Evolutionary conservation across 1,140 invertebrate genomes (phyloP), one percentile per base, ranked within the genome.

Genomic region (Psilanteris sp.): DNA sequence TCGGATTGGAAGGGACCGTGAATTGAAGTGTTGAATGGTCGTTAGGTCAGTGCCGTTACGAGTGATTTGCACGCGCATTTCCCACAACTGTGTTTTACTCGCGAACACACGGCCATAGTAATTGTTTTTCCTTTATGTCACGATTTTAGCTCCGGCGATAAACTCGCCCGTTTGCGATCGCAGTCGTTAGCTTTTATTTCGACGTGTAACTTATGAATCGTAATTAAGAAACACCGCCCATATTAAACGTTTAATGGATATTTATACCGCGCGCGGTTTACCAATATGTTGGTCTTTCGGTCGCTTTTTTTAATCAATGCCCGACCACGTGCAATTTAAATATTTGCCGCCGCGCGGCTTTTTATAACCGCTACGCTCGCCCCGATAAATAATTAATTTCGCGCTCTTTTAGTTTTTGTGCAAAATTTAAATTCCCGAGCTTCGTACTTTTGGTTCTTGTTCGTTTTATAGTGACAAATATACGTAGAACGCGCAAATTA

Each of bases 51-150:
- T 11, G 64, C 64, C 27, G 64, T 68, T 50, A 68, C 41, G 64
- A 68, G 52, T 59, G 64, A 68, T 68, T 68, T 68, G 52, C 52
- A 41, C 52, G 34, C 41, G 32, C 52, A 24, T 39, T 68, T 68
- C 43, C 52, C 66, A 37, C 54, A 70, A 70, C 44, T 61, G 54
- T 26, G 46, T 41, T 70, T 59, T 59, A 43, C 52, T 50, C 52
- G 43, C 32, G 50, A 20, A 59, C 29, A 16, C 13, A 37, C 15
- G 13, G 6, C 34, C n/a, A 26, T 15, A 29, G 46, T 70, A 61
- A 70, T 61, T 70, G 66, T 61, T 70, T 70, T 70, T 54, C 64
- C 39, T 59, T 70, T 59, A 43, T 43, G 44, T 52, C 44, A 52
- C 52, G 43, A 8, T 68, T 57, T 48, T 16, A 68, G 34, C 48